Evolutionary conservation across 2,888 invertebrate genomes (phyloP).

Genomic region (Baronia brevicornis): DNA sequence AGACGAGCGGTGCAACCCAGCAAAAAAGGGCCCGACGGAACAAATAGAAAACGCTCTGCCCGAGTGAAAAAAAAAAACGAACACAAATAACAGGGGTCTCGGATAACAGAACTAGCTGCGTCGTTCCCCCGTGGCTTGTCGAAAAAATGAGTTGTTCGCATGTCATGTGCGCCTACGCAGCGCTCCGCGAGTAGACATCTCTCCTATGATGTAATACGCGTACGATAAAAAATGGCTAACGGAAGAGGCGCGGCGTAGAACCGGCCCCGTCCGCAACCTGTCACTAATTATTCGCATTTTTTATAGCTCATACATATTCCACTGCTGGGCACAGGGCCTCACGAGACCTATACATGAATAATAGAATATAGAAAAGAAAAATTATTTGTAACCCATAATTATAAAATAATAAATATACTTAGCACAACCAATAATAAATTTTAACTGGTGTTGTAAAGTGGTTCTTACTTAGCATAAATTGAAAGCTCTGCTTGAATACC

Average conservation of each 20-base stretch:
- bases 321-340: no score
- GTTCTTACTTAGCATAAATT: no score
- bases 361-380: no score
- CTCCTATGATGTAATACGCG: slow-evolving; percentile 57
- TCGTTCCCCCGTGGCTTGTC: slow-evolving; percentile 39
- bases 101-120: slow-evolving; percentile 59
- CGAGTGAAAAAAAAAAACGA: slow-evolving; percentile 52
- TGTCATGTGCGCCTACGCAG: slow-evolving; percentile 68
- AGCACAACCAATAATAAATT: no score
- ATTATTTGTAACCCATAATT: no score
- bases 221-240: slow-evolving; percentile 52
- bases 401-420: no score
- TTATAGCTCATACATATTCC: no score
- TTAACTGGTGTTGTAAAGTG: no score
- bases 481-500: no score
- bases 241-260: slow-evolving; percentile 59
- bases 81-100: slow-evolving; percentile 61
- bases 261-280: slow-evolving; percentile 41
- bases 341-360: no score
- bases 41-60: slow-evolving; percentile 65
- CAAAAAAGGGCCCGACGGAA: slow-evolving; percentile 70
- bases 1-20: slow-evolving; percentile 57
- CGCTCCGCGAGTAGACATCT: slow-evolving; percentile 47
- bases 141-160: slow-evolving; percentile 55
- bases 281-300: slow-evolving; percentile 42